phyloP scores from a whole-genome alignment of 2,113 vertebrate species.

The Aptenodytes forsteri region DNA sequence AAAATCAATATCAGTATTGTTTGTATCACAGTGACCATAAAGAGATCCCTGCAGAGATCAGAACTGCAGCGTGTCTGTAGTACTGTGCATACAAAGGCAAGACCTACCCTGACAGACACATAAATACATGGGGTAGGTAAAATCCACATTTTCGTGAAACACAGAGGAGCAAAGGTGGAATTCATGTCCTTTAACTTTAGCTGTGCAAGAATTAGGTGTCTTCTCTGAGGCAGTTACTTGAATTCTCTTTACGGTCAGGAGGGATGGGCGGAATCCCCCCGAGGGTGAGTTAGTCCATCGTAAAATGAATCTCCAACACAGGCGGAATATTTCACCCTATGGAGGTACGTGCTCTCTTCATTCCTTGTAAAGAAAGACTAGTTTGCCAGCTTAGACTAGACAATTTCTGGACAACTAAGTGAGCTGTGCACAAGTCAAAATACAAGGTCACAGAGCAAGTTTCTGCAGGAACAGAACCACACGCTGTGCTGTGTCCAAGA shows the following conservation, averaged over 20 bases:
- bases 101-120: neutral
- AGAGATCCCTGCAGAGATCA: neutral
- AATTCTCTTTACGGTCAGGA: neutral
- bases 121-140: neutral
- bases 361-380: neutral
- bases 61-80: neutral
- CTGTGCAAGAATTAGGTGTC: neutral
- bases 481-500: neutral
- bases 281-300: neutral
- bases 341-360: neutral
- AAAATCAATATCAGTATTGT: constrained; percentile 1
- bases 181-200: neutral
- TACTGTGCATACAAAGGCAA: neutral
- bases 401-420: neutral
- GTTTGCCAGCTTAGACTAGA: neutral
- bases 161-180: neutral
- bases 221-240: neutral
- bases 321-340: neutral
- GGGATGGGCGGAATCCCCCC: neutral
- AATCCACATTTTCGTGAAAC: neutral
- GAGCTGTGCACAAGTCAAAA: neutral
- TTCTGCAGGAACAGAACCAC: neutral
- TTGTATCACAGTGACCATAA: neutral
- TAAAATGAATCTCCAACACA: neutral
- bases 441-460: neutral